Percentiles rank a stretch among this genome's conserved stretches.
Conservation (phyloP, 2,888 invertebrate species). For the Eupithecia inturbata region DNA sequence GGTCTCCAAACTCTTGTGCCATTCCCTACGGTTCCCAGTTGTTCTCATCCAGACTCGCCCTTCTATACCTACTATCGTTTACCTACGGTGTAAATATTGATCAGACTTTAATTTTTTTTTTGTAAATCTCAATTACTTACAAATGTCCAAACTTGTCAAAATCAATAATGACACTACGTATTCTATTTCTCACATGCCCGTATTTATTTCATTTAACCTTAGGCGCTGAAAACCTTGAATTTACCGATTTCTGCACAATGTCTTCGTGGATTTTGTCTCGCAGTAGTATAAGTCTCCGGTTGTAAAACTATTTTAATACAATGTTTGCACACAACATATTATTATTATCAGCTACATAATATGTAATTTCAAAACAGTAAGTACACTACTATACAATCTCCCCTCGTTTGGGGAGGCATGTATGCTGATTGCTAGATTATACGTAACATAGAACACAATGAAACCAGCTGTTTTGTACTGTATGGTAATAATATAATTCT, state of each 20-base stretch:
- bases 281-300: slow-evolving; percentile 13
- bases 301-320: slow-evolving; percentile 21
- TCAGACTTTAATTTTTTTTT: background rate
- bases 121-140: background rate
- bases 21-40: background rate
- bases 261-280: slow-evolving; percentile 26
- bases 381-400: too few species aligned
- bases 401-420: background rate
- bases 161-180: background rate
- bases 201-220: background rate
- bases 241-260: slow-evolving; percentile 33
- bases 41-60: too few species aligned
- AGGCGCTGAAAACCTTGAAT: slow-evolving; percentile 28
- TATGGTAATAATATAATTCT: background rate
- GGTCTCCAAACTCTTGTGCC: background rate
- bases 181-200: background rate
- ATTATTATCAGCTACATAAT: slow-evolving; percentile 8
- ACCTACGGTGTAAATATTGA: background rate
- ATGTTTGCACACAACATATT: slow-evolving; percentile 24
- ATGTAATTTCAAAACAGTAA: too few species aligned
- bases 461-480: slow-evolving; percentile 17
- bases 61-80: too few species aligned
- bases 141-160: background rate
- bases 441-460: slow-evolving; percentile 6
- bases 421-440: background rate